Base-by-base conservation (phyloP, 2,113 vertebrate species). In the Argyrosomus japonicus region DNA sequence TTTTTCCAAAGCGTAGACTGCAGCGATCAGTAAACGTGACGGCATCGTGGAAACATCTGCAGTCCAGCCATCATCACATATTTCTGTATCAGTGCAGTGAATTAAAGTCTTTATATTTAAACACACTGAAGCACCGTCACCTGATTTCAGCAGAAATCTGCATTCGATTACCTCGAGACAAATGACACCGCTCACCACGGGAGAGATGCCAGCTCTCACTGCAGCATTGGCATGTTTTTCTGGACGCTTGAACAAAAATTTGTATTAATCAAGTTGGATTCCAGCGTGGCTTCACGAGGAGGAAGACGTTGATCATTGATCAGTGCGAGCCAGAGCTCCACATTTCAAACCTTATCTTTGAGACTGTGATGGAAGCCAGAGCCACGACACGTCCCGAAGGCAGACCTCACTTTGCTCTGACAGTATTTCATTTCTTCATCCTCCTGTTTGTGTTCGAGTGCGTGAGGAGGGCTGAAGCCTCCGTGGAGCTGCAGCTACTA, bases 241-340 rank as follows among this genome's bases (percentile, higher is more conserved):
- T 53, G 50, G 21, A 57, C 45, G 12, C 3, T 60, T 45, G 40
- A 77, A 25, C 21, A 65, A 53, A 5, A 62, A 62, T 40, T 62
- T 15, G 45, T 56, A 51, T 72, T 64, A 67, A 45, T 77, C 29
- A 25, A 54, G 57, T 54, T 77, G 15, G 7, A 68, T 61, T 74
- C 29, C 48, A 77, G 51, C n/a, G 54, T 53, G 43, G 63, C 17
- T 45, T 51, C 40, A 61, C 8, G 17, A 63, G 29, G 29, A 82
- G 60, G 65, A 80, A 77, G 73, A 81, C 56, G 43, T 9, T 56
- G 71, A 63, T 79, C 64, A 83, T 62, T 74, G 81, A 79, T 89
- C 85, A 87, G 32, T 18, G 45, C 25, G 50, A 76, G 60, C 68
- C 57, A 48, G 50, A 76, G 74, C 74, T 77, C 69, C 25, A 62